Conservation (phyloP, 2,113 vertebrate genomes). For the Dryoscopus gambensis region DNA sequence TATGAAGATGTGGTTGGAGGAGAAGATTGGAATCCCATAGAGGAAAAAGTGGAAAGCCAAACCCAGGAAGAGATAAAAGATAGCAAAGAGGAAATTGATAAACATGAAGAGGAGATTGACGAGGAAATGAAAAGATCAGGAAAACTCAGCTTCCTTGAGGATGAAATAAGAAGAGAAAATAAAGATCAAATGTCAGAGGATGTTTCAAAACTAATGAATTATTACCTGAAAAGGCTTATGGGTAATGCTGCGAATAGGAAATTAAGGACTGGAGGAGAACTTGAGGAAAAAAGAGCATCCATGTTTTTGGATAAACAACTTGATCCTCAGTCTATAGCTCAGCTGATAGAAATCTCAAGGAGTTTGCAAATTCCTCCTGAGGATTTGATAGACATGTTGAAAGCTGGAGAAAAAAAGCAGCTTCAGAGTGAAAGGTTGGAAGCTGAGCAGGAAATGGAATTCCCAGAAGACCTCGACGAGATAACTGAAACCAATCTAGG, state of each 20-base stretch:
- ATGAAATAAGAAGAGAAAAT: conserved; percentile 67
- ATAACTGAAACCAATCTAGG: conserved; percentile 67
- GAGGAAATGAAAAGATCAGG: conserved; percentile 82
- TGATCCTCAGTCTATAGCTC: conserved; percentile 81
- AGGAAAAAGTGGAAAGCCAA: conserved; percentile 85
- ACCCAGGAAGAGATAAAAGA: conserved; percentile 86
- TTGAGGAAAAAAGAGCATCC: conserved; percentile 70
- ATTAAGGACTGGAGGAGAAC: conserved; percentile 69
- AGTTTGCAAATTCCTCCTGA: conserved; percentile 90
- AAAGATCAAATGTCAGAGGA: conserved; percentile 79
- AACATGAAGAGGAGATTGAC: conserved; percentile 72
- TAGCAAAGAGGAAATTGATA: conserved; percentile 77
- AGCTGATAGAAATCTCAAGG: conserved; percentile 87
- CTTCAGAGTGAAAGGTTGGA: conserved; percentile 66
- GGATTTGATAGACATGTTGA: conserved; percentile 87
- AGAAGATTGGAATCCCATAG: conserved; percentile 84
- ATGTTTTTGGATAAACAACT: conserved; percentile 71
- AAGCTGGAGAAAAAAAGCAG: conserved; percentile 68
- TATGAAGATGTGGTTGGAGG: conserved; percentile 85
- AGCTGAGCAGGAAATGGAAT: conserved; percentile 63
- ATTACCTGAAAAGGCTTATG: conserved; percentile 85
- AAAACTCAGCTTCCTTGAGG: conserved; percentile 60
- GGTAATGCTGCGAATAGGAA: conserved; percentile 73
- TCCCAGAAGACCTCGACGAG: conserved; percentile 65
- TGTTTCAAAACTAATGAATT: conserved; percentile 81